Conservation (phyloP, 2,888 invertebrate genomes). For the Pyrgus malvae region DNA sequence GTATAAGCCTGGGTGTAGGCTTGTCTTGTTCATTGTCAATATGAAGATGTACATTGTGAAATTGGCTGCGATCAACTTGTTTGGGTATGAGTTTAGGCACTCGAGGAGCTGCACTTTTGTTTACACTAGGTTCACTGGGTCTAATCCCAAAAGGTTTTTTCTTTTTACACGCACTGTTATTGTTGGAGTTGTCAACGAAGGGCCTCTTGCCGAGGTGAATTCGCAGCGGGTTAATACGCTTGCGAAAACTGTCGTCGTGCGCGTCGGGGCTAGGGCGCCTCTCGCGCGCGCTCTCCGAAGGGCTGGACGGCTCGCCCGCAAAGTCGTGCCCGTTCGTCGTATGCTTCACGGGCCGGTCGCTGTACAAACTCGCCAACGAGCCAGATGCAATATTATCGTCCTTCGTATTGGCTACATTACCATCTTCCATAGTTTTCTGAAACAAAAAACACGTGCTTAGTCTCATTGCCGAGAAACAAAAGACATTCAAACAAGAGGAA, state of each 20-base stretch:
- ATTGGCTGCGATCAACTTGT: slow-evolving; percentile 54
- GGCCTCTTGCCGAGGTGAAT: slow-evolving; percentile 75
- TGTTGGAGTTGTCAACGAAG: slow-evolving; percentile 71
- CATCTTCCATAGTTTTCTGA: slow-evolving; percentile 82
- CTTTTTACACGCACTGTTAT: slow-evolving; percentile 61
- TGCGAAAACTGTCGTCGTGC: slow-evolving; percentile 60
- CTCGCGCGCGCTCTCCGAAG: slow-evolving; percentile 43
- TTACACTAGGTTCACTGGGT: slow-evolving; percentile 55
- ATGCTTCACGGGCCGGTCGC: slow-evolving; percentile 63
- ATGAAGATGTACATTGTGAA: slow-evolving; percentile 63
- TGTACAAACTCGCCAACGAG: slow-evolving; percentile 60
- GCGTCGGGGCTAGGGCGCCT: slow-evolving; percentile 51
- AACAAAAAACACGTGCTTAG: slow-evolving; percentile 69
- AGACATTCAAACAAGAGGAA: slow-evolving; percentile 74
- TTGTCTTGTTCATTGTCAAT: slow-evolving; percentile 65
- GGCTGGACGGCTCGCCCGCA: slow-evolving; percentile 41
- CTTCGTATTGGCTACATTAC: slow-evolving; percentile 70
- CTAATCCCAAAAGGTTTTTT: slow-evolving; percentile 57
- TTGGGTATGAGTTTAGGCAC: slow-evolving; percentile 71
- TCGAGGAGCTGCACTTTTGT: slow-evolving; percentile 50
- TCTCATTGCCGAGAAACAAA: slow-evolving; percentile 71
- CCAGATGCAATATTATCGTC: slow-evolving; percentile 66
- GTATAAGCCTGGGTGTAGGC: slow-evolving; percentile 73
- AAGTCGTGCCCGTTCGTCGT: slow-evolving; percentile 69
- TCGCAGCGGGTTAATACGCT: slow-evolving; percentile 71